Base-by-base conservation (phyloP, 2,113 vertebrate genomes). In the Ramphastos sulfuratus region DNA sequence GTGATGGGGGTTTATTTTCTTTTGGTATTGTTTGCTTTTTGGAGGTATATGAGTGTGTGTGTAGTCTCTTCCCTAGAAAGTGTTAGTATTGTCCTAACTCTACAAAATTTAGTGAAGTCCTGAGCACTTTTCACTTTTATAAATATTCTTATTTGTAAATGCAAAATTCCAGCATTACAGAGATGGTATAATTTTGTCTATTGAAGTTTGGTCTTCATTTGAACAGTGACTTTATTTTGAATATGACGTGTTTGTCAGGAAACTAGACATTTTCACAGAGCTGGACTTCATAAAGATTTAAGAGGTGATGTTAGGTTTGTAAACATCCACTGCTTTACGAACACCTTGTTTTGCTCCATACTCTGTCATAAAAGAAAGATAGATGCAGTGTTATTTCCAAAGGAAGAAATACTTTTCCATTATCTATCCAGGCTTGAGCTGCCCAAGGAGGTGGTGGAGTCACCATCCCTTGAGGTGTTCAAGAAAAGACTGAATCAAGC, bases 381-480 rank as follows among this genome's bases (percentile, higher is more conserved):
- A 67, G 56, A 89, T 69, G 37, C 33, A 27, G 73, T 69, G 52
- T 82, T 95, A 83, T 42, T 92, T 96, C 78, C 73, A 92, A 91
- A 91, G 65, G 71, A 94, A 95, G 83, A 89, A 85, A 82, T 88
- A 89, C 76, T 87, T 96, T 77, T 14, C 42, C 71, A 46, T 72
- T 94, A 85, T 94, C 92, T 96, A 92, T 82, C 61, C 27, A 72
- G 35, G 69, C 33, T 50, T 79, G 66, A 79, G 75, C 37, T 37
- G 9, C 37, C 37, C 37, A 37, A 9, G 37, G 37, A 37, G 37
- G 37, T 37, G 37, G 37, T 37, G 37, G 37, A 37, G 37, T 37
- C 37, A 37, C 37, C 9, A 37, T 37, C 37, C 37, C 37, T 37
- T 9, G 9, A 37, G 37, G 37, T 37, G 37, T 37, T 37, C 37